Evolutionary conservation across 2,888 invertebrate genomes (phyloP), one percentile per base, ranked within the genome.

Genomic region (Mythimna loreyi): DNA sequence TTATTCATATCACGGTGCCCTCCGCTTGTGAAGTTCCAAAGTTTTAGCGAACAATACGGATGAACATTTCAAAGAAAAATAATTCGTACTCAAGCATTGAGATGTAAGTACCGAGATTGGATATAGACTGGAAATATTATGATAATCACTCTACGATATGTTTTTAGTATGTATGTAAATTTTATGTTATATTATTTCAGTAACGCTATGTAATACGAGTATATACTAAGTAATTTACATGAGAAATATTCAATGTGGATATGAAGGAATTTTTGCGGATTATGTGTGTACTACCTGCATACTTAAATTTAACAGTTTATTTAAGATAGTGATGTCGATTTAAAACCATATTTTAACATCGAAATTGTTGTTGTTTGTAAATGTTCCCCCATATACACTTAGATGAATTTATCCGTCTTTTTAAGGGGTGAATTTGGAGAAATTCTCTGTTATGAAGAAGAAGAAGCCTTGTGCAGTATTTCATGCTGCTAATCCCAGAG

Each of bases 1-100:
- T 94, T 95, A 95, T 95, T 95, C 95, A 94, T 94, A 94, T 93
- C 94, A 93, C 92, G 90, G 88, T 90, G 89, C 89, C 88, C 88
- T 80, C 79, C 89, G 89, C 91, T 91, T 90, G 92, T 91, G 86
- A 90, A 93, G 90, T 92, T 91, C 81, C 86, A 83, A 89, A 93
- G 92, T 93, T 92, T 91, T 90, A 88, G 89, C 90, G 89, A 91
- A 93, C 93, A 93, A 92, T 92, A 92, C 88, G 88, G 91, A 92
- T 91, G 92, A 91, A 89, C 89, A 86, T 90, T 92, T 88, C 89
- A 88, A 91, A 91, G 89, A 88, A 86, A 89, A 85, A 89, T 87
- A 86, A 86, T 88, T 86, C 84, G 69, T 86, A 80, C 82, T 85
- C 82, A 77, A 84, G 81, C 79, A 84, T 82, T 78, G 78, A 78